Conservation (phyloP, 2,113 vertebrate species). For the Collichthys lucidus region DNA sequence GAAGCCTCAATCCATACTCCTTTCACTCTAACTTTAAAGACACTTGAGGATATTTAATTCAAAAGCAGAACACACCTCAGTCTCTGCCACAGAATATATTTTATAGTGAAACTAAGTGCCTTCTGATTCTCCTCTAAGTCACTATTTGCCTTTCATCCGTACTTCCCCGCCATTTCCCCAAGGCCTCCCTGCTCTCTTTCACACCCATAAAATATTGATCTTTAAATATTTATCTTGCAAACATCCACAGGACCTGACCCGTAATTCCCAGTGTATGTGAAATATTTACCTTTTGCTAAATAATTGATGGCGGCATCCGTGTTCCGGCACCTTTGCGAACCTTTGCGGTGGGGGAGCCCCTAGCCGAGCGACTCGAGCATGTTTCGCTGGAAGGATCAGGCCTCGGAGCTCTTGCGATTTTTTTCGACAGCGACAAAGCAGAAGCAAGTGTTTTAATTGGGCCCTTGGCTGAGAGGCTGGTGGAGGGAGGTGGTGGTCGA, state of each 20-base stretch:
- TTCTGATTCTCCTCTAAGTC: constrained; percentile 43
- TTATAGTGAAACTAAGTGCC: background rate
- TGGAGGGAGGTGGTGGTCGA: background rate
- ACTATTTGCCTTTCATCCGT: constrained; percentile 51
- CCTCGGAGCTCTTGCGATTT: constrained; percentile 15
- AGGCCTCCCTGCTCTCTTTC: constrained; percentile 31
- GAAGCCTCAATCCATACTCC: background rate
- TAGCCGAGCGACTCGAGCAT: background rate
- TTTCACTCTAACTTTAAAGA: constrained; percentile 15
- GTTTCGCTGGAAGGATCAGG: constrained; percentile 45
- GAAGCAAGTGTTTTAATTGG: constrained; percentile 61
- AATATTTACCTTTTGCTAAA: constrained; percentile 74
- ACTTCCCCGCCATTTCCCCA: constrained; percentile 23
- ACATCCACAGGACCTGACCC: constrained; percentile 63
- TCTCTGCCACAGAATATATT: constrained; percentile 19
- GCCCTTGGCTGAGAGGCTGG: constrained; percentile 24
- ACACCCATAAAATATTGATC: constrained; percentile 66
- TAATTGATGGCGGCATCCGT: constrained; percentile 66
- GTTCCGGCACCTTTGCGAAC: constrained; percentile 43
- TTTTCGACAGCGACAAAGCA: constrained; percentile 43
- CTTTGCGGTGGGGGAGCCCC: constrained; percentile 16
- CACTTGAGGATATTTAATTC: constrained; percentile 21
- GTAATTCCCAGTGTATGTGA: constrained; percentile 54
- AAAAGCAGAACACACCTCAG: constrained; percentile 26
- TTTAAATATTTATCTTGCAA: constrained; percentile 80